Conservation (phyloP, 2,113 vertebrate species). For the Rostratula benghalensis region DNA sequence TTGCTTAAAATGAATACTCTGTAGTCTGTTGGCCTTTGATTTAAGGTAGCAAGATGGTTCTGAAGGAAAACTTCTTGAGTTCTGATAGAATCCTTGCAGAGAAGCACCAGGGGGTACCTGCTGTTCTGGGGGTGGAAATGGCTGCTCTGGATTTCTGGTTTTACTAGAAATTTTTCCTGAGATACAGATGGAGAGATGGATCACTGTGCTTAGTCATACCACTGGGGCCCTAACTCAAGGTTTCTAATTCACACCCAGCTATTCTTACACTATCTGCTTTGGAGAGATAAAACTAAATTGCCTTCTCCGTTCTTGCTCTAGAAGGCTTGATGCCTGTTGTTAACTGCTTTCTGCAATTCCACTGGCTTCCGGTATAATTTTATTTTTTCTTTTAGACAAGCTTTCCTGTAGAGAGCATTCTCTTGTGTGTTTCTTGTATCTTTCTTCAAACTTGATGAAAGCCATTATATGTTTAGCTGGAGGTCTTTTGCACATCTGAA, state of each 20-base stretch:
- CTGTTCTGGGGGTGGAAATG: not conserved
- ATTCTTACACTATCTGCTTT: not conserved
- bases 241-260: not conserved
- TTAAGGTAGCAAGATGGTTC: not conserved
- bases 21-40: not conserved
- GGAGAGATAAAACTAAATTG: not conserved
- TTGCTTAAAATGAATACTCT: not conserved
- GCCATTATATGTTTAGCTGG: not conserved
- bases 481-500: not conserved
- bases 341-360: not conserved
- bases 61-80: not conserved
- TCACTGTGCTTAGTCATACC: not conserved
- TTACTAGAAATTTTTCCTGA: not conserved
- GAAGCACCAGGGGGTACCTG: not conserved
- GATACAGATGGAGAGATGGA: not conserved
- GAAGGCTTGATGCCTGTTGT: not conserved
- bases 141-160: not conserved
- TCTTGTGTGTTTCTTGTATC: not conserved
- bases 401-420: not conserved
- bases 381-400: not conserved
- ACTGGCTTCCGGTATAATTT: no score
- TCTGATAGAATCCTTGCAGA: not conserved
- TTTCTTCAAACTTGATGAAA: not conserved
- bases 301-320: not conserved
- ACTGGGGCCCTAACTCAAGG: not conserved